Conservation (phyloP, 2,113 vertebrate species). For the Megaleporinus macrocephalus region DNA sequence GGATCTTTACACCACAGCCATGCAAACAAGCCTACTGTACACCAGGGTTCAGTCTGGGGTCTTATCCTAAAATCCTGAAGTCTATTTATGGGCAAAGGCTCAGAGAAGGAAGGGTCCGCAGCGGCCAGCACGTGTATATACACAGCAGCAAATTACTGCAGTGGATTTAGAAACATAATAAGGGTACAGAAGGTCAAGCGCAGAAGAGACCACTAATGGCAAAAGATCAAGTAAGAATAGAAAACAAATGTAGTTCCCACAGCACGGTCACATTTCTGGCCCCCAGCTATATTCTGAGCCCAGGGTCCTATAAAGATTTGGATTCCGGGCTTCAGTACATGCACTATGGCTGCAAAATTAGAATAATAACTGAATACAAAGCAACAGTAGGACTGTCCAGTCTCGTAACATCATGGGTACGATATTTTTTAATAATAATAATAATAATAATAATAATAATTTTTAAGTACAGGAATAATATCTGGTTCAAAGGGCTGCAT, state of each 20-base stretch:
- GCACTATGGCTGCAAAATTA: background rate
- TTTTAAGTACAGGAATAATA: background rate
- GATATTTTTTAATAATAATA: background rate
- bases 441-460: background rate
- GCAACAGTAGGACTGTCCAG: too few relatives aligned
- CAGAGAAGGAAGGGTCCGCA: background rate
- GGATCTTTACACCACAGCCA: slow-evolving; percentile 13
- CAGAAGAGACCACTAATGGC: background rate
- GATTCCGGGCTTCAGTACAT: background rate
- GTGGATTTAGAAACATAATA: background rate
- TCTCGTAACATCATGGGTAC: too few relatives aligned
- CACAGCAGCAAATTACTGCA: background rate
- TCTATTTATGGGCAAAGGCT: background rate
- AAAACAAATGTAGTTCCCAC: background rate
- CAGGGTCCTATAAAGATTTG: background rate
- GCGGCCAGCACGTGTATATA: background rate
- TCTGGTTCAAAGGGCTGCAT: background rate
- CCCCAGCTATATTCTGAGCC: background rate
- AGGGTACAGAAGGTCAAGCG: background rate
- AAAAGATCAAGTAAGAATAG: background rate
- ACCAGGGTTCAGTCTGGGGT: background rate
- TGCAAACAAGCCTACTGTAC: background rate
- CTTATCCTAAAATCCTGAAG: background rate
- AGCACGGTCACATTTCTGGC: background rate
- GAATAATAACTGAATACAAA: too few relatives aligned